Conservation (phyloP, 2,797 vertebrate genomes). For the Ammospiza maritima region DNA sequence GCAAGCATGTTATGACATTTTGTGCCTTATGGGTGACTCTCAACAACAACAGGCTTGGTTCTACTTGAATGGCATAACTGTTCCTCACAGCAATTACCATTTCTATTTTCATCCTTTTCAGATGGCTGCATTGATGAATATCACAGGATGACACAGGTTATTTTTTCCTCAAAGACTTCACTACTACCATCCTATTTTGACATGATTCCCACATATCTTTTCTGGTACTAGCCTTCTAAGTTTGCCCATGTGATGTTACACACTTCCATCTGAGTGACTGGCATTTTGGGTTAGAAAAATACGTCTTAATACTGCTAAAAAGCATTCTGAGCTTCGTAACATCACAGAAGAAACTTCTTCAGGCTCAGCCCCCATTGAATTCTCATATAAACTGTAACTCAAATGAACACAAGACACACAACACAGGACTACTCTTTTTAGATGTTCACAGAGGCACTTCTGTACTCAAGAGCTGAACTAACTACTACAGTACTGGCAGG, state of each 20-base stretch:
- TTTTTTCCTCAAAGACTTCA: constrained; percentile 35
- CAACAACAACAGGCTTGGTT: constrained; percentile 1
- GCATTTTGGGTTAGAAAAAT: constrained; percentile 18
- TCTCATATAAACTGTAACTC: neutral
- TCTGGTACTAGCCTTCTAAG: neutral
- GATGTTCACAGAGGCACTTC: neutral
- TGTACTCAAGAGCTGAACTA: neutral
- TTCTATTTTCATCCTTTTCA: constrained; percentile 35
- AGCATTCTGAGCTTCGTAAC: neutral
- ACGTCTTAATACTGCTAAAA: neutral
- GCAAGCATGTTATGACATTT: constrained; percentile 16
- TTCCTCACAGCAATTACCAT: constrained; percentile 16
- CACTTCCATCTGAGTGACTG: neutral
- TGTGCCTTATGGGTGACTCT: neutral
- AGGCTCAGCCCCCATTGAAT: neutral
- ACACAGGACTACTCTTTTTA: neutral
- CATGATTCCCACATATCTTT: neutral
- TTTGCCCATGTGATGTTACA: neutral
- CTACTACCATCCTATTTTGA: constrained; percentile 18
- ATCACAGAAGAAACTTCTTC: neutral
- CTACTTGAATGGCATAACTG: constrained; percentile 15
- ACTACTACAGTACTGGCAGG: neutral
- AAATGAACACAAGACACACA: neutral
- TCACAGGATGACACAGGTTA: constrained; percentile 18
- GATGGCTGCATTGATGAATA: constrained; percentile 20